Percentiles rank a stretch among this genome's conserved stretches.
Evolutionary conservation across 2,797 vertebrate genomes (phyloP).

Genomic region (Urocyon cinereoargenteus): DNA sequence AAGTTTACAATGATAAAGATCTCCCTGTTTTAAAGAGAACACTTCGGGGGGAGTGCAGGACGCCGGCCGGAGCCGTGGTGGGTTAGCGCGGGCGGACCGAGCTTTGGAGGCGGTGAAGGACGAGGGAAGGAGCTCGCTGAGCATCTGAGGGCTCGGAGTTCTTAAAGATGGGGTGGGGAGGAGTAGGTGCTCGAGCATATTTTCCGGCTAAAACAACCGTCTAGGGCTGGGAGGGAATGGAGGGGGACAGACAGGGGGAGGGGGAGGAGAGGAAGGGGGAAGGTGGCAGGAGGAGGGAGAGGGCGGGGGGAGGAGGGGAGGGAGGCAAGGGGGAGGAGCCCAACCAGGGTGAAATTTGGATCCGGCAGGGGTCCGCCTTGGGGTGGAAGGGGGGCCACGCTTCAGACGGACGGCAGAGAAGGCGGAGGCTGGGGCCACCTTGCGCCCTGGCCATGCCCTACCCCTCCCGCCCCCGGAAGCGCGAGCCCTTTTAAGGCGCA

Average conservation of each 20-base stretch:
- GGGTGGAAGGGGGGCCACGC: not conserved
- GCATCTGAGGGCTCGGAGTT: not conserved
- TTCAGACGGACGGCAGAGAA: not conserved
- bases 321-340: not conserved
- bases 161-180: not conserved
- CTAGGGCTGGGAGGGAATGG: not conserved
- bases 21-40: not conserved
- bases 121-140: too few species aligned
- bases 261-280: too few species aligned
- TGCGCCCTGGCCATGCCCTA: not conserved
- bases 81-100: accelerated
- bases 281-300: accelerated
- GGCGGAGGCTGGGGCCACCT: not conserved
- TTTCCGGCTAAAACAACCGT: not conserved
- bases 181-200: not conserved
- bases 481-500: not conserved
- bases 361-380: not conserved
- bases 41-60: not conserved
- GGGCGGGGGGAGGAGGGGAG: not conserved
- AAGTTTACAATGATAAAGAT: not conserved
- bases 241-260: not conserved
- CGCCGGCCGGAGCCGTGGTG: accelerated
- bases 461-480: not conserved
- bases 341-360: accelerated
- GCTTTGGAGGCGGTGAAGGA: not conserved